Percentiles rank a stretch among this genome's conserved stretches.
These are phyloP conservation scores for Eupeodes latifasciatus DNA, from an alignment of 2,888 invertebrate genomes.

Conservation along the genomic window DNA sequence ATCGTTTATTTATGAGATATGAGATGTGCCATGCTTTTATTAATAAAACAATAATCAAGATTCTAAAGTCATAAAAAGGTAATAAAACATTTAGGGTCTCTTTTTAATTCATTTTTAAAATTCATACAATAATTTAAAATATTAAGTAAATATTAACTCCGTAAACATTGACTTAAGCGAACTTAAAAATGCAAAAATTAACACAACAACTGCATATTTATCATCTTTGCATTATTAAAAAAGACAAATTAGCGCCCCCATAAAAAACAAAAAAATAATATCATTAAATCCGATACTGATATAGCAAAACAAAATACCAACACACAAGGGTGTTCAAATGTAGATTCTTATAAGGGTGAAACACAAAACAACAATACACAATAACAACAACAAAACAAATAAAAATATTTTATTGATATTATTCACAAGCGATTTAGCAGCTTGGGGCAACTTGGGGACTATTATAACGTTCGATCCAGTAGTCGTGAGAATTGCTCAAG, in stretches of 20 bases:
- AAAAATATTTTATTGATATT: slow-evolving; percentile 6
- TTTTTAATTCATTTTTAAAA: too few relatives aligned
- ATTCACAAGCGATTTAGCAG: background rate
- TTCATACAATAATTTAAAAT: too few relatives aligned
- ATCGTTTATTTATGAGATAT: too few relatives aligned
- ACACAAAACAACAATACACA: background rate
- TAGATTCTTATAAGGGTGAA: slow-evolving; percentile 17
- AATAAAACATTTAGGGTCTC: too few relatives aligned
- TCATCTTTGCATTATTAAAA: background rate
- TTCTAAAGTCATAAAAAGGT: too few relatives aligned
- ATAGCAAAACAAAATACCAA: background rate
- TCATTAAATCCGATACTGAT: background rate
- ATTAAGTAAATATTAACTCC: too few relatives aligned
- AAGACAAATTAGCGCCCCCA: background rate
- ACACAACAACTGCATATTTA: too few relatives aligned
- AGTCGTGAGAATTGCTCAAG: slow-evolving; percentile 8
- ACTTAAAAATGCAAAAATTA: too few relatives aligned
- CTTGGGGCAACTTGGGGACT: slow-evolving; percentile 16
- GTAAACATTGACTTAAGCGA: too few relatives aligned
- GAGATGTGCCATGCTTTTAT: too few relatives aligned
- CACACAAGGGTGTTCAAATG: slow-evolving; percentile 14
- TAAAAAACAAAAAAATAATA: background rate
- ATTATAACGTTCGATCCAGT: background rate
- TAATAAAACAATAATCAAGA: too few relatives aligned
- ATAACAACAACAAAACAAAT: background rate